A percentile compares a stretch with the other conserved stretches of the same genome.
phyloP scores from a whole-genome alignment of 1,140 invertebrate genomes.

The Drosophila guanche region DNA sequence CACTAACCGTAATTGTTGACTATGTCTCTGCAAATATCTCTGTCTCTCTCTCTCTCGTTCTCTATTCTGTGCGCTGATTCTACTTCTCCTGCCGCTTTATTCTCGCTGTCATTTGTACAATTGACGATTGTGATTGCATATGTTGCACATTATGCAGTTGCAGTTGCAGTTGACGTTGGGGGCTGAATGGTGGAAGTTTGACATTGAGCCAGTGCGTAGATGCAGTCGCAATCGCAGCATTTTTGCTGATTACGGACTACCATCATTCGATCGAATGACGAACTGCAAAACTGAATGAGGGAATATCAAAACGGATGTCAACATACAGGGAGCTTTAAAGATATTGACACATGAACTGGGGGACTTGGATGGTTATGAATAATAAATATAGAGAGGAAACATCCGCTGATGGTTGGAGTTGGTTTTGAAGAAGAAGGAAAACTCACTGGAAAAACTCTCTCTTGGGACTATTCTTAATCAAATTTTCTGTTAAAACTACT shows the following conservation, averaged over 20 bases:
- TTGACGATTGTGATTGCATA: conserved; percentile 80
- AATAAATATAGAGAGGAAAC: no score
- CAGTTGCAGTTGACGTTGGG: background rate
- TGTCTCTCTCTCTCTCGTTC: background rate
- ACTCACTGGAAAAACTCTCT: no score
- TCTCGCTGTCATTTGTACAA: conserved; percentile 71
- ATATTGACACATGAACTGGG: background rate
- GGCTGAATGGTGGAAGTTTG: conserved; percentile 16
- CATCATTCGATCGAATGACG: conserved; percentile 19
- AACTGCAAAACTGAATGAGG: conserved; percentile 25
- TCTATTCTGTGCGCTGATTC: background rate
- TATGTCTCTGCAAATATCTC: conserved; percentile 54
- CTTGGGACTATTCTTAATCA: no score
- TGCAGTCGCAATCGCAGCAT: conserved; percentile 30
- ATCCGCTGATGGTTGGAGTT: no score
- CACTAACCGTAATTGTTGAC: conserved; percentile 77
- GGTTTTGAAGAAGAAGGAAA: no score
- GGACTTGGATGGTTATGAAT: background rate
- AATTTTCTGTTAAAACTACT: no score
- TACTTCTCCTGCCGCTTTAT: conserved; percentile 15
- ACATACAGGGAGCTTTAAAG: conserved; percentile 6
- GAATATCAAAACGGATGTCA: conserved; percentile 45
- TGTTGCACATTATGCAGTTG: conserved; percentile 64
- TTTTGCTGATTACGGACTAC: conserved; percentile 65
- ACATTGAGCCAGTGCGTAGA: conserved; percentile 57